Base-by-base conservation (phyloP, 2,113 vertebrate genomes). In the Eulemur rufifrons region DNA sequence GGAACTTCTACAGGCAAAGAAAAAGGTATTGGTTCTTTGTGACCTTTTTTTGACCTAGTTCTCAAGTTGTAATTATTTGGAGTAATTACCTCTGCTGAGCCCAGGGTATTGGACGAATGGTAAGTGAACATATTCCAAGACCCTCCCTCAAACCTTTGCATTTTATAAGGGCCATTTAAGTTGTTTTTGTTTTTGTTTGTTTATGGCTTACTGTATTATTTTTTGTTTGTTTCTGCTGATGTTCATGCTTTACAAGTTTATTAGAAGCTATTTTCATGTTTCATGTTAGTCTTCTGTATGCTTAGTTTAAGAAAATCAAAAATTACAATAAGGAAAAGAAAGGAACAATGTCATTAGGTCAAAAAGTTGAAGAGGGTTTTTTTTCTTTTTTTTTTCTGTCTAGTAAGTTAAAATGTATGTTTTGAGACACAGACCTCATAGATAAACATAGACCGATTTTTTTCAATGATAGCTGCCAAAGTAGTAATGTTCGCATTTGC, bases 1-100 rank as follows among this genome's bases (percentile, higher is more conserved):
- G 99, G 99, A 99, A 98, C 99, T 99, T 98, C 99, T 99, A 98
- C 99, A 99, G 99, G 99, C 99, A 97, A 99, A 99, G 99, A 99
- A 99, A 99, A 99, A 99, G 99, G 99, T 99, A 99, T 96, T 98
- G 97, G 96, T 98, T 95, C 95, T 98, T 98, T 97, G 98, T 98
- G 96, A 96, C 96, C 97, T 98, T 98, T 97, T 97, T 98, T 76
- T 68, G 21, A 96, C 88, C 66, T 97, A 96, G 83, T 98, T 98
- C 94, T 98, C 96, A 97, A 97, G 95, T 98, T 21, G 88, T 97
- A 96, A 89, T 97, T 98, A 96, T 97, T 92, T 96, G 96, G 96
- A 97, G 74, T 96, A 97, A 96, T 96, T 97, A 87, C 95, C 81
- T 98, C 97, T 97, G 76, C 95, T 96, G 97, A 98, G 96, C 88